phyloP scores from a whole-genome alignment of 2,797 vertebrate genomes.

The Manis javanica region DNA sequence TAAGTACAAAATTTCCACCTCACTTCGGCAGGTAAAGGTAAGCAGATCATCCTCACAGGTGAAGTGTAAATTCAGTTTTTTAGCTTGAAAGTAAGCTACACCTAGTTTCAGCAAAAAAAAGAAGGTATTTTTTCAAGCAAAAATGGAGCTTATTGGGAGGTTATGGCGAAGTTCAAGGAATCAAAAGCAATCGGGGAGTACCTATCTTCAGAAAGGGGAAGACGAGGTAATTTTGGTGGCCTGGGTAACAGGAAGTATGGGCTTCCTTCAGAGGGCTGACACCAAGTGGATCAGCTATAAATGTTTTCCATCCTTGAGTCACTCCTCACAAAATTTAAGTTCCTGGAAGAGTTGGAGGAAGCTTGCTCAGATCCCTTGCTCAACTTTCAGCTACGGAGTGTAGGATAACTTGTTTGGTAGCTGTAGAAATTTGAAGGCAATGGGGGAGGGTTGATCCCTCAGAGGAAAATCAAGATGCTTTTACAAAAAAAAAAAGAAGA shows the following conservation, averaged over 20 bases:
- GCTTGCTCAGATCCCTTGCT: not conserved
- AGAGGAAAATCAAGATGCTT: not conserved
- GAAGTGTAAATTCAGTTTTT: slow-evolving; percentile 8
- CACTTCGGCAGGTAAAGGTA: not conserved
- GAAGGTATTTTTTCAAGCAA: not conserved
- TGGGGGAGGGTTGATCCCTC: not conserved
- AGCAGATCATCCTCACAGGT: not conserved
- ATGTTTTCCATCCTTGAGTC: not conserved
- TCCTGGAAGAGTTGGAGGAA: not conserved
- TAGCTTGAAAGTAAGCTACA: not conserved
- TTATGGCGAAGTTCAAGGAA: not conserved
- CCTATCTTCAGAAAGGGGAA: not conserved
- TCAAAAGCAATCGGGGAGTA: not conserved
- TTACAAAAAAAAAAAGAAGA: not conserved
- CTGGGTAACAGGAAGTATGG: not conserved
- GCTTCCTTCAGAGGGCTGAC: not conserved
- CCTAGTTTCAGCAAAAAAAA: not conserved
- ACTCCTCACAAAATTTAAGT: slow-evolving; percentile 26
- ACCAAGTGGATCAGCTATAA: not conserved
- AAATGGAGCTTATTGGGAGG: not conserved
- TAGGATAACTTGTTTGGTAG: not conserved
- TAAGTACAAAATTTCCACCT: not conserved
- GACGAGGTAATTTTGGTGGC: not conserved
- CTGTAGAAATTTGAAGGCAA: not conserved
- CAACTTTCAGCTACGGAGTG: not conserved